Evolutionary conservation across 2,797 vertebrate genomes (phyloP).

Genomic region (Phalanger gymnotis): DNA sequence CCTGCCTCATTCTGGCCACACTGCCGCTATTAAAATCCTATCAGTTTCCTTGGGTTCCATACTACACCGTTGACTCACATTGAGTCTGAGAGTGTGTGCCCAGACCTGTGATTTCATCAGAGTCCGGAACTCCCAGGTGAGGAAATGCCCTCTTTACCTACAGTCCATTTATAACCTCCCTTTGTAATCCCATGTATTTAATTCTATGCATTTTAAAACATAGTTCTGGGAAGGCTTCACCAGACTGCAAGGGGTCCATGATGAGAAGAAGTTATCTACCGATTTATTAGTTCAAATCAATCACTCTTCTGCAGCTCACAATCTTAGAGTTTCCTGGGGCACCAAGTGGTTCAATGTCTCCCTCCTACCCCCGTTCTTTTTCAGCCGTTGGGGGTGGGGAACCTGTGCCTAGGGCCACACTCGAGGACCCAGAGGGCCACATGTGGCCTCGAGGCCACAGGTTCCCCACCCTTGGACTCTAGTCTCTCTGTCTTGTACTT

Average conservation of each 20-base stretch:
- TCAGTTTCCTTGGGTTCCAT: neutral
- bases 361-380: neutral
- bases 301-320: neutral
- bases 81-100: neutral
- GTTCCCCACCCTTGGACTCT: too few species aligned
- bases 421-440: too few species aligned
- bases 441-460: too few species aligned
- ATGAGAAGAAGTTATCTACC: neutral
- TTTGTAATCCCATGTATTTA: neutral
- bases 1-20: neutral
- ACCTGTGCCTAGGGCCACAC: too few species aligned
- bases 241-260: neutral
- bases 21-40: neutral
- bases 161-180: neutral
- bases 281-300: neutral
- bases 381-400: too few species aligned
- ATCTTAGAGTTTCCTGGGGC: neutral
- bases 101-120: neutral
- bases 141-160: too few species aligned
- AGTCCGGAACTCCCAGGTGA: neutral
- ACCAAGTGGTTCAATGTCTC: neutral
- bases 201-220: neutral
- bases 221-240: neutral
- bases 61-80: neutral
- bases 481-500: neutral